Conservation (phyloP, 1,140 invertebrate species). For the Trachymyrmex cornetzi region DNA sequence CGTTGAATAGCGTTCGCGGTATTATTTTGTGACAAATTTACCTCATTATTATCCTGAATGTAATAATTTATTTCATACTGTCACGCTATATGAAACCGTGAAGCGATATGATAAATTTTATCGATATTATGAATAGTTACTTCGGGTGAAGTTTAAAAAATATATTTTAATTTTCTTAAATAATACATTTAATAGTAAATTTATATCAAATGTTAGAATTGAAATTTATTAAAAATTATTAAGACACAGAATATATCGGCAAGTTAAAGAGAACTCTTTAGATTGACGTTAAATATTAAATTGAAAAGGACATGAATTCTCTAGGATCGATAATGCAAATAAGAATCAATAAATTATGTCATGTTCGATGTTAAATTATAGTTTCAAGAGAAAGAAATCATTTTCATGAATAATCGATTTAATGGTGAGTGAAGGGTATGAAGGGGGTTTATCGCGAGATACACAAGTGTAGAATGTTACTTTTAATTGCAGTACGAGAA, state of each 20-base stretch:
- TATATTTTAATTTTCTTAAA: not conserved
- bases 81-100: not conserved
- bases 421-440: not conserved
- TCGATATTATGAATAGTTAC: not conserved
- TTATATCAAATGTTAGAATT: slow-evolving; percentile 1
- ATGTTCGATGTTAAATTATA: not conserved
- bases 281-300: slow-evolving; percentile 10
- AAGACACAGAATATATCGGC: not conserved
- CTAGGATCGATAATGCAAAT: not conserved
- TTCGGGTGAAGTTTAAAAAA: not conserved
- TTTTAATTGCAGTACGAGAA: slow-evolving; percentile 22
- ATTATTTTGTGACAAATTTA: slow-evolving; percentile 18
- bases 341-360: slow-evolving; percentile 15
- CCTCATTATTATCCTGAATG: not conserved
- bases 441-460: not conserved
- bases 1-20: not conserved
- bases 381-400: not conserved
- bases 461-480: not conserved
- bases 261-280: not conserved
- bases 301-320: not conserved
- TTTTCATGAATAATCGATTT: not conserved
- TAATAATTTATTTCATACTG: not conserved
- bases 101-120: not conserved
- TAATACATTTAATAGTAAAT: not conserved
- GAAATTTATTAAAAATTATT: slow-evolving; percentile 4